Evolutionary conservation across 1,140 invertebrate species (phyloP).

Genomic region (Megalopta genalis): DNA sequence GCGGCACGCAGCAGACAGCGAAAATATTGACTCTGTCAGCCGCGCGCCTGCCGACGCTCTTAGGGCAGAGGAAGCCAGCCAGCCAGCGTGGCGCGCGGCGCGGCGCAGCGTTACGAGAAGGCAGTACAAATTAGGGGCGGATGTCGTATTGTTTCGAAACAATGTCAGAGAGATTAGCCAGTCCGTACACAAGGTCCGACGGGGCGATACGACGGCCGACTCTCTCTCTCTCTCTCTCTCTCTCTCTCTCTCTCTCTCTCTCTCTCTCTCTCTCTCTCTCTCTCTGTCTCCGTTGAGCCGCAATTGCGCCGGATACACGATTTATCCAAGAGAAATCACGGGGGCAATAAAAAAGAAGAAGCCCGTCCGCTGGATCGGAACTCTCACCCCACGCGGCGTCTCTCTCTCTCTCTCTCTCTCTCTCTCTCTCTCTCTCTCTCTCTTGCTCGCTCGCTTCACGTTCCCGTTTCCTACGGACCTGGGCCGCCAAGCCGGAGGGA

Average conservation of each 20-base stretch:
- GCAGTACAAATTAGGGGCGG: conserved; percentile 50
- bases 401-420: too few species aligned
- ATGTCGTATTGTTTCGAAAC: conserved; percentile 67
- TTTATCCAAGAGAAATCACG: conserved; percentile 22
- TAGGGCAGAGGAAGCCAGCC: background rate
- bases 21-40: conserved; percentile 59
- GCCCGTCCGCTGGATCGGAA: background rate
- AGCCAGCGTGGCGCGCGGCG: background rate
- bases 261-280: too few species aligned
- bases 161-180: conserved; percentile 69
- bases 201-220: conserved; percentile 8
- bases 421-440: too few species aligned
- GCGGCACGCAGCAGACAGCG: conserved; percentile 17
- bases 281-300: background rate
- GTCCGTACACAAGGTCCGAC: conserved; percentile 31
- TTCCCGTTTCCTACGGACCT: too few species aligned
- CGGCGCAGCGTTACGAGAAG: background rate
- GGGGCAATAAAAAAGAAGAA: conserved; percentile 22
- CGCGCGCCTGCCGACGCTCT: background rate
- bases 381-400: background rate
- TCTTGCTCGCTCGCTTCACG: too few species aligned
- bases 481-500: background rate
- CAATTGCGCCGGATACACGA: conserved; percentile 7
- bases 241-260: too few species aligned
- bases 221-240: too few species aligned